A percentile compares a stretch with the other conserved stretches of the same genome.
phyloP scores from a whole-genome alignment of 2,797 vertebrate genomes.

The Megaceryle alcyon region DNA sequence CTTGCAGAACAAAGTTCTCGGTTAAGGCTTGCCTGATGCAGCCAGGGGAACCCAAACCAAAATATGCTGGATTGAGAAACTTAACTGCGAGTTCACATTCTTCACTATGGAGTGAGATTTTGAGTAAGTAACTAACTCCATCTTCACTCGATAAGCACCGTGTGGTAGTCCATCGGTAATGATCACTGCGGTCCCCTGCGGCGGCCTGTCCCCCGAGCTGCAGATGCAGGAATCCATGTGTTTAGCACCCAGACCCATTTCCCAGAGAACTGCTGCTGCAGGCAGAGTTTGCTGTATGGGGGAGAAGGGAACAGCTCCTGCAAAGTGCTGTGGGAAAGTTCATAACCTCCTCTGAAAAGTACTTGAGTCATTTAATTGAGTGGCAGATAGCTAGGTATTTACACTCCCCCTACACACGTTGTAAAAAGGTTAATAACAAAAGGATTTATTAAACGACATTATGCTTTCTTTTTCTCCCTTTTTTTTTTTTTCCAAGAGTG shows the following conservation, averaged over 20 bases:
- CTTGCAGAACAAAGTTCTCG: neutral
- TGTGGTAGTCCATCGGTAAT: fast-evolving
- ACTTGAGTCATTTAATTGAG: neutral
- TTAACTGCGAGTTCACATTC: neutral
- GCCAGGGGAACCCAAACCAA: neutral
- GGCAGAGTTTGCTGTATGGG: neutral
- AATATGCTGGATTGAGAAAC: neutral
- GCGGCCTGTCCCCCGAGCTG: neutral
- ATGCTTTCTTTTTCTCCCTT: fast-evolving
- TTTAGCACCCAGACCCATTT: too few relatives aligned
- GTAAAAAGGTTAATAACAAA: neutral
- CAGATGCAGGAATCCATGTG: neutral
- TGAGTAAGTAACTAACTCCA: neutral
- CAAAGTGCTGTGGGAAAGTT: neutral
- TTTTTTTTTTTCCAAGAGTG: fast-evolving
- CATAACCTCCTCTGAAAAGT: neutral
- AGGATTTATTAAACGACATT: neutral
- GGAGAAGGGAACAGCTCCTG: fast-evolving
- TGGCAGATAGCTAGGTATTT: fast-evolving
- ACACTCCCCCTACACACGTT: fast-evolving
- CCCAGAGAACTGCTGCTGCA: fast-evolving
- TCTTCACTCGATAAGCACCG: fast-evolving
- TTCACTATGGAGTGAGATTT: neutral
- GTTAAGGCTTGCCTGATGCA: neutral
- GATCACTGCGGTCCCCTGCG: fast-evolving